These are phyloP conservation scores for Mellilla xanthometata DNA, from an alignment of 2,888 invertebrate species.

Conservation along the genomic window DNA sequence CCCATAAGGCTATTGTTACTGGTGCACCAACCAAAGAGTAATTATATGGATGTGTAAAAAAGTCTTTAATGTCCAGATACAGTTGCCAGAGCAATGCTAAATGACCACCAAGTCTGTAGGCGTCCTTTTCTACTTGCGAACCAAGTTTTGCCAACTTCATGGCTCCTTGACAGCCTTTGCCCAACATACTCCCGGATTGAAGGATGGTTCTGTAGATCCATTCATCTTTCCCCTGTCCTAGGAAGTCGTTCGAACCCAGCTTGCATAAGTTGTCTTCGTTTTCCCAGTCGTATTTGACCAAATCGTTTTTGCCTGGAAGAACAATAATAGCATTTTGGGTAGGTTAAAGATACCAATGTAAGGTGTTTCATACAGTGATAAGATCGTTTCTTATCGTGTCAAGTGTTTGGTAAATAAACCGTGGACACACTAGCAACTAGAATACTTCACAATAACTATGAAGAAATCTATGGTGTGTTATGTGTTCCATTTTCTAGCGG, in stretches of 20 bases:
- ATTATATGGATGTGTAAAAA: constrained; percentile 66
- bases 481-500: too few relatives aligned
- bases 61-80: constrained; percentile 69
- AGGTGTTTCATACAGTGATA: too few relatives aligned
- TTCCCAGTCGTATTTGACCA: constrained; percentile 61
- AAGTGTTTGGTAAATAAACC: too few relatives aligned
- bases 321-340: too few relatives aligned
- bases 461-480: too few relatives aligned
- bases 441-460: too few relatives aligned
- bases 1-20: constrained; percentile 64
- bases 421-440: too few relatives aligned
- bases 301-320: constrained; percentile 44
- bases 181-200: constrained; percentile 66
- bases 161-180: constrained; percentile 70
- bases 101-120: constrained; percentile 68
- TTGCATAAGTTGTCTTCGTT: constrained; percentile 60
- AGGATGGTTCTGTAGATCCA: constrained; percentile 69
- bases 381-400: too few relatives aligned
- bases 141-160: constrained; percentile 63
- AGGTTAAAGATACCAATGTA: too few relatives aligned
- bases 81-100: constrained; percentile 72
- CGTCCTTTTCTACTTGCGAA: constrained; percentile 54
- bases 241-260: constrained; percentile 63
- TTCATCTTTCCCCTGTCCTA: constrained; percentile 68
- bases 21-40: constrained; percentile 70